A percentile compares a stretch with the other conserved stretches of the same genome.
Conservation (phyloP, 2,888 invertebrate species). For the Abrostola triplasia region DNA sequence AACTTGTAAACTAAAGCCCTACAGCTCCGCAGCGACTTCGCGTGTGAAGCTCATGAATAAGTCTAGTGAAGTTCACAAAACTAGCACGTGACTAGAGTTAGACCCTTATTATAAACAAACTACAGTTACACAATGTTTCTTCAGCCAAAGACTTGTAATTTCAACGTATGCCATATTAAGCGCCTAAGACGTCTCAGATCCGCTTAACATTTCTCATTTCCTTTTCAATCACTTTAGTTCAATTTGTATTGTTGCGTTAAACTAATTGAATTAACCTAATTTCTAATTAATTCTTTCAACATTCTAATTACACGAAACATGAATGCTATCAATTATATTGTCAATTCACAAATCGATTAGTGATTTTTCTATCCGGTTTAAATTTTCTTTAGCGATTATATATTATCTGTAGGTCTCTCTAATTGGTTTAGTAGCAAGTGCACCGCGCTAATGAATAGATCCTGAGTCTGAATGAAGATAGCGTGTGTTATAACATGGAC, state of each 20-base stretch:
- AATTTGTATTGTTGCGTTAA: constrained; percentile 25
- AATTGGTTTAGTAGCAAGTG: background rate
- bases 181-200: constrained; percentile 11
- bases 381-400: constrained; percentile 5
- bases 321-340: constrained; percentile 38
- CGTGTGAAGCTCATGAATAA: too few relatives aligned
- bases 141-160: constrained; percentile 15
- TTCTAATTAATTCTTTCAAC: constrained; percentile 40
- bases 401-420: background rate
- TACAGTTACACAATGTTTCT: background rate
- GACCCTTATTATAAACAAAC: too few relatives aligned
- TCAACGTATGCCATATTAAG: constrained; percentile 2
- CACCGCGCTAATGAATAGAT: background rate
- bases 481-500: too few relatives aligned
- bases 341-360: constrained; percentile 28
- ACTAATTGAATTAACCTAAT: constrained; percentile 37
- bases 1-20: too few relatives aligned
- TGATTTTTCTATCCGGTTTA: constrained; percentile 25
- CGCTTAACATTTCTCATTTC: constrained; percentile 36
- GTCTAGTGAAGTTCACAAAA: too few relatives aligned
- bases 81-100: too few relatives aligned
- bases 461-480: background rate
- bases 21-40: too few relatives aligned
- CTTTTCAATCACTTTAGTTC: constrained; percentile 24
- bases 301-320: constrained; percentile 11